These are phyloP conservation scores for Melanostoma scalare DNA, from an alignment of 2,888 invertebrate species.

Conservation along the genomic window DNA sequence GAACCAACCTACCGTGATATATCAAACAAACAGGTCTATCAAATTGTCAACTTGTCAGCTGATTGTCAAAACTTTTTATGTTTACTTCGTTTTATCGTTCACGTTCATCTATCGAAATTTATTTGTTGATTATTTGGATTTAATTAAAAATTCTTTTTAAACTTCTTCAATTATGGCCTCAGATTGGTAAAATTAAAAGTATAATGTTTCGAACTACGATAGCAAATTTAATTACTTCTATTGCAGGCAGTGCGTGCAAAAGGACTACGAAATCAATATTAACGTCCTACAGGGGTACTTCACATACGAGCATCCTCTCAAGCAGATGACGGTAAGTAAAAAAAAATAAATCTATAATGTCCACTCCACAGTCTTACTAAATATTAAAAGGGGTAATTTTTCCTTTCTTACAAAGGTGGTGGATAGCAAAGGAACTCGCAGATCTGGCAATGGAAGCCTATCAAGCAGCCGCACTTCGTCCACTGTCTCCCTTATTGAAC, in stretches of 20 bases:
- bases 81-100: slow-evolving; percentile 7
- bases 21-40: too few relatives aligned
- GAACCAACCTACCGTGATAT: too few relatives aligned
- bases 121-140: slow-evolving; percentile 15
- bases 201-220: neutral
- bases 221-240: neutral
- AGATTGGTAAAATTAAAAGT: slow-evolving; percentile 48
- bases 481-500: slow-evolving; percentile 83
- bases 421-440: slow-evolving; percentile 83
- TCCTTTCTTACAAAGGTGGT: slow-evolving; percentile 81
- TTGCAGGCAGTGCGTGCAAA: slow-evolving; percentile 78
- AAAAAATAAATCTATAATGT: slow-evolving; percentile 33
- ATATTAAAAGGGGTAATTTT: neutral
- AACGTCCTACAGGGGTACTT: slow-evolving; percentile 76
- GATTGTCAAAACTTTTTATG: slow-evolving; percentile 45
- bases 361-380: neutral
- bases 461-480: slow-evolving; percentile 83
- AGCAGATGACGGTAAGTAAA: slow-evolving; percentile 82
- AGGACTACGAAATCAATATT: slow-evolving; percentile 77
- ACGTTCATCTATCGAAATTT: slow-evolving; percentile 23
- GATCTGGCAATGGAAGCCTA: slow-evolving; percentile 82
- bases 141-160: slow-evolving; percentile 6
- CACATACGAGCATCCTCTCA: slow-evolving; percentile 85
- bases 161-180: slow-evolving; percentile 51
- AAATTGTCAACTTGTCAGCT: slow-evolving; percentile 31